Evolutionary conservation across 2,797 vertebrate genomes (phyloP), one percentile per base, ranked within the genome.

Genomic region (Rhodeus uyekii): DNA sequence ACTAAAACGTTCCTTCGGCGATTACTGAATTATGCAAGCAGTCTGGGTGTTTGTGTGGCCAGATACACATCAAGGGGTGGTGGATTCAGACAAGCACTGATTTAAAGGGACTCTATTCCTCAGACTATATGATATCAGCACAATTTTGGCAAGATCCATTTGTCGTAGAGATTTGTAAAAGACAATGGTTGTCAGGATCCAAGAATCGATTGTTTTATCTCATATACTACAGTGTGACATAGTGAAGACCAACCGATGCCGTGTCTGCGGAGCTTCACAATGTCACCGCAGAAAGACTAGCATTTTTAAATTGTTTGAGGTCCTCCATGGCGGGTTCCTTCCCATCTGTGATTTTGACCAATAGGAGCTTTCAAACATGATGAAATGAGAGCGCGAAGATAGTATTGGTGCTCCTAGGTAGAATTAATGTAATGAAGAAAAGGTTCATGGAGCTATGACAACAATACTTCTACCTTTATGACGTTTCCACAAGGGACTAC

Each of bases 21-120:
- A 76, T 61, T 71, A 82, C 8, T 9, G 55, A 34, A 80, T 82
- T 85, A 79, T 53, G 16, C 39, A 83, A 72, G 55, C 18, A 24
- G 34, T 58, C 39, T 24, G 58, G 38, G 65, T 73, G 81, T 75
- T 71, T 29, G 55, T 29, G 67, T 61, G 63, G 60, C 42, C 61
- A 72, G 71, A 76, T 50, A 39, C 44, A 63, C 22, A 74, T 46
- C 16, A 16, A 18, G 16, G 44, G 44, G n/a, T n/a, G n/a, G n/a
- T n/a, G n/a, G n/a, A n/a, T n/a, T n/a, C n/a, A n/a, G n/a, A n/a
- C n/a, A n/a, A n/a, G n/a, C n/a, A n/a, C n/a, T n/a, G n/a, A n/a
- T n/a, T n/a, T n/a, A n/a, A n/a, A n/a, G n/a, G n/a, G n/a, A n/a
- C n/a, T n/a, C n/a, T 42, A 38, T 38, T 38, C 36, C 36, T n/a